A percentile compares a stretch with the other conserved stretches of the same genome.
These are phyloP conservation scores for Lutjanus erythropterus DNA, from an alignment of 2,113 vertebrate species.

Conservation along the genomic window DNA sequence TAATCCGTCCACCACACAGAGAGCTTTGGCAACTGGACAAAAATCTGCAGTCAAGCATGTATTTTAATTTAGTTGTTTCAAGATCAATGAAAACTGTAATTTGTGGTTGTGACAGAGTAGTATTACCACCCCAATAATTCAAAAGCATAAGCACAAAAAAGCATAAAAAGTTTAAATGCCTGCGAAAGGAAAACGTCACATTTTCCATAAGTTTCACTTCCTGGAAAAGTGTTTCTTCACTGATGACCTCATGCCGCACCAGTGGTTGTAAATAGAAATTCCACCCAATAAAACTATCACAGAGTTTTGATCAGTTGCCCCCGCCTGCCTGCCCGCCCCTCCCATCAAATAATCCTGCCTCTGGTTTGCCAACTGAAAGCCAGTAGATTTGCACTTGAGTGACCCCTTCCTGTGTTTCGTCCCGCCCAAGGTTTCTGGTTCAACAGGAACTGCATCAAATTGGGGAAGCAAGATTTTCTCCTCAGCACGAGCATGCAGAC, in stretches of 20 bases:
- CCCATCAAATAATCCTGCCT: slow-evolving; percentile 10
- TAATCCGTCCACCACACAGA: not conserved
- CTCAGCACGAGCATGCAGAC: not conserved
- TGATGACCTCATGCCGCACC: slow-evolving; percentile 23
- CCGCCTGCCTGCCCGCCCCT: not conserved
- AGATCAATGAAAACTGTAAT: not conserved
- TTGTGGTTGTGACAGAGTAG: not conserved
- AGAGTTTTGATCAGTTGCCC: slow-evolving; percentile 9
- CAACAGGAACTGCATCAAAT: slow-evolving; percentile 31
- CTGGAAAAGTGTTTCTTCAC: slow-evolving; percentile 27
- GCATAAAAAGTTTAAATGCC: not conserved
- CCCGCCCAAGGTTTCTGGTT: slow-evolving; percentile 8
- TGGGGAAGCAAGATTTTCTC: slow-evolving; percentile 31
- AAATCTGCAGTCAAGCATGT: not conserved
- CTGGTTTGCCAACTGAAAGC: slow-evolving; percentile 1
- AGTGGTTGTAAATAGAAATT: slow-evolving; percentile 5
- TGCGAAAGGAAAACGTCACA: not conserved
- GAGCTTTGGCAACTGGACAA: not conserved
- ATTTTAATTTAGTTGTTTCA: not conserved
- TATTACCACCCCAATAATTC: not conserved
- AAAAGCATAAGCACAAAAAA: not conserved
- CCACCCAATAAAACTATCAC: slow-evolving; percentile 1
- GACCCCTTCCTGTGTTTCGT: slow-evolving; percentile 8
- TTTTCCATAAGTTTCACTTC: slow-evolving; percentile 39
- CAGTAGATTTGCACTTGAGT: not conserved